Percentiles rank a stretch among this genome's conserved stretches.
Conservation (phyloP, 2,888 invertebrate genomes). For the Drosophila silvestris region DNA sequence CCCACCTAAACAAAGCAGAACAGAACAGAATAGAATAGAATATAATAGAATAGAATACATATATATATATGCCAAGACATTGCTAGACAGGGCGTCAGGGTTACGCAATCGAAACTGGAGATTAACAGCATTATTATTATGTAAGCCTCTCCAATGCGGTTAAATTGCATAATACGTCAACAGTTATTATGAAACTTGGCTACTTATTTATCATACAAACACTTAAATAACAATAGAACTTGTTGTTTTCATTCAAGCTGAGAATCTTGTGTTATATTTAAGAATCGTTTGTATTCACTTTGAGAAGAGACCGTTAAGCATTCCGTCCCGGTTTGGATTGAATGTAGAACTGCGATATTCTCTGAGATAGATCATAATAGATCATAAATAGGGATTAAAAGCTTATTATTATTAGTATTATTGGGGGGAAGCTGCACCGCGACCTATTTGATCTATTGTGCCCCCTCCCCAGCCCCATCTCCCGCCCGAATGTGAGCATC, state of each 20-base stretch:
- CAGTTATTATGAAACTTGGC: slow-evolving; percentile 1
- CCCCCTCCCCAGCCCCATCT: too few species aligned
- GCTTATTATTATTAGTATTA: too few species aligned
- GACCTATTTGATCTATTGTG: too few species aligned
- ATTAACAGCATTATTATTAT: not conserved
- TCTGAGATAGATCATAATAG: rapidly evolving
- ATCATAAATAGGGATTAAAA: too few species aligned
- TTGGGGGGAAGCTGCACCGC: too few species aligned
- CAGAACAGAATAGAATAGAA: not conserved
- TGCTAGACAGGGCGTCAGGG: not conserved
- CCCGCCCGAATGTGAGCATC: too few species aligned
- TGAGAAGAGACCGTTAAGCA: not conserved
- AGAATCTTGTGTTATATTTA: not conserved
- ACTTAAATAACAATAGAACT: not conserved
- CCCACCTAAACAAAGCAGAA: not conserved
- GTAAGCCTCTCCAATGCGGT: not conserved
- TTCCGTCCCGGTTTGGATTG: rapidly evolving
- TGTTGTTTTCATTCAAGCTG: too few species aligned
- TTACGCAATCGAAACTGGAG: slow-evolving; percentile 15
- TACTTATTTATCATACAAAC: not conserved
- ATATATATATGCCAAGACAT: slow-evolving; percentile 8
- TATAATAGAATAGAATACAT: not conserved
- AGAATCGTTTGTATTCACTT: not conserved
- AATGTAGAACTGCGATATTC: not conserved
- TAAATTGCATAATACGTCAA: slow-evolving; percentile 12